Base-by-base conservation (phyloP, 2,797 vertebrate genomes). In the Naso thynnoides region DNA sequence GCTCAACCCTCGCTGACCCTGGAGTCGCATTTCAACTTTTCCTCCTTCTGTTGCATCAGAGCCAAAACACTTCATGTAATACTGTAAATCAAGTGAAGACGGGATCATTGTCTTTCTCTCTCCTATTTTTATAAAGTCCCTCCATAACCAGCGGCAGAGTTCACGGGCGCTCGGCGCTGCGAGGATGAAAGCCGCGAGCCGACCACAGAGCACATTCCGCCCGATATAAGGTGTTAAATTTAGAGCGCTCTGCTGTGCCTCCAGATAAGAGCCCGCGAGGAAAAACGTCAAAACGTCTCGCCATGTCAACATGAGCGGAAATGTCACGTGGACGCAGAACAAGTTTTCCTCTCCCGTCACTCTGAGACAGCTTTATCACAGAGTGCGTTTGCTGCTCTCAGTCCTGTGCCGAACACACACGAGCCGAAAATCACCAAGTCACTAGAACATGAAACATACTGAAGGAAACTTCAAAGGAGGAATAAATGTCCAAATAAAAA, bases 221-320 rank as follows among this genome's bases (percentile, higher is more conserved):
- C 70, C 41, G 90, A 93, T 92, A 94, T 79, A 90, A 91, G 84
- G 84, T 52, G 83, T 91, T 95, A 95, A 94, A 94, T 93, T 93
- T 94, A 95, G 93, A 85, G 74, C 1, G 77, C 86, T 86, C 90
- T 92, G 86, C 78, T 58, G 73, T 64, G 79, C 58, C 77, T 91
- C 88, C 85, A n/a, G 93, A 94, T 95, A 94, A 93, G 84, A 83
- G 78, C 70, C 36, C 8, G 15, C 70, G 63, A 79, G 66, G 81
- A 50, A 42, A 82, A 89, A 81, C 67, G 65, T 74, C 79, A 70
- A 74, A 84, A 80, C 24, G 58, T 85, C 76, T 70, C 54, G 6
- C 65, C 11, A 5, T 70, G 80, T 84, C 83, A 76, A 85, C 79
- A 73, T 76, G 73, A 73, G 63, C 19, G 57, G 81, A 88, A 83